Percentiles rank a stretch among this genome's conserved stretches.
phyloP scores from a whole-genome alignment of 2,113 vertebrate genomes.

The Myodes glareolus region DNA sequence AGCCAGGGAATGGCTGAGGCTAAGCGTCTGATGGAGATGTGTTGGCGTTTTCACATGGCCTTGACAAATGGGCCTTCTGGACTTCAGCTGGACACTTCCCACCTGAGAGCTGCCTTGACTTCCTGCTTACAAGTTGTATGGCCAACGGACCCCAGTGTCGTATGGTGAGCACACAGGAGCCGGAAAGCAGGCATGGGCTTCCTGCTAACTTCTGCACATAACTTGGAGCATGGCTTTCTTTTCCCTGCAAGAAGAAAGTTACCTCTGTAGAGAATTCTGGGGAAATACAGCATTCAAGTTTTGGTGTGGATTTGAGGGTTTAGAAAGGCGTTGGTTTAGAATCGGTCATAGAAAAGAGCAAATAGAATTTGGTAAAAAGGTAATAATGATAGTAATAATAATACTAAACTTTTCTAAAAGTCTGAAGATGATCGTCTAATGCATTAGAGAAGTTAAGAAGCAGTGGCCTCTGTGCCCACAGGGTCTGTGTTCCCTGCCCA shows the following conservation, averaged over 20 bases:
- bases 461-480: background rate
- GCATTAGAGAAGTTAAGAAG: background rate
- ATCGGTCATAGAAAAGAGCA: background rate
- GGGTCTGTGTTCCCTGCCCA: background rate
- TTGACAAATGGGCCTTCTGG: conserved; percentile 46
- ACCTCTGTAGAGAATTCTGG: background rate
- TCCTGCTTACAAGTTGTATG: background rate
- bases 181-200: background rate
- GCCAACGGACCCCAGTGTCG: background rate
- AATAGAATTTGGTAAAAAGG: background rate
- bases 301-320: background rate
- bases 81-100: background rate
- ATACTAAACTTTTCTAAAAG: background rate
- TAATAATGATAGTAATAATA: background rate
- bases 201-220: background rate
- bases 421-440: background rate
- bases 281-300: background rate
- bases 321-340: background rate
- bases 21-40: background rate
- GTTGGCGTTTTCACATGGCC: conserved; percentile 50
- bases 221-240: background rate
- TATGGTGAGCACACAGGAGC: background rate
- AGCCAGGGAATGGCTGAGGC: conserved; percentile 14
- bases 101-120: background rate
- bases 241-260: background rate